Percentiles rank a stretch among this genome's conserved stretches.
phyloP scores from a whole-genome alignment of 1,140 invertebrate species.

The Cepaea nemoralis region DNA sequence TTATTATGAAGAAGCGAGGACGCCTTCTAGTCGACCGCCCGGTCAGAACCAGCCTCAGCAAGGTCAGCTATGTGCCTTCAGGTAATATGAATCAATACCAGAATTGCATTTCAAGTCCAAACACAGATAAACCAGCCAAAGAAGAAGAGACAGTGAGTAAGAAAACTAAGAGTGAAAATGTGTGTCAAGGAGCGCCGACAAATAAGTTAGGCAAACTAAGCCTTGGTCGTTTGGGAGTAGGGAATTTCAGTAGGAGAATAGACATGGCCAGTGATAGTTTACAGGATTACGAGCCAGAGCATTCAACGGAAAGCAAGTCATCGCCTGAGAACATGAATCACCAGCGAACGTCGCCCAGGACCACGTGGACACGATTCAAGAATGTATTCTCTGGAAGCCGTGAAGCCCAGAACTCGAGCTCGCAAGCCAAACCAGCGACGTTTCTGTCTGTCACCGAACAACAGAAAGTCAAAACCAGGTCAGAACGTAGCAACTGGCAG shows the following conservation, averaged over 20 bases:
- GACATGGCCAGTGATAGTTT: slow-evolving; percentile 12
- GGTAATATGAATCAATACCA: slow-evolving; percentile 33
- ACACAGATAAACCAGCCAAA: not conserved
- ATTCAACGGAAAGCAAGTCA: not conserved
- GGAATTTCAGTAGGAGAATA: slow-evolving; percentile 32
- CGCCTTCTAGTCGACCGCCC: not conserved
- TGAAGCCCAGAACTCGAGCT: not conserved
- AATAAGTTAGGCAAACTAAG: slow-evolving; percentile 11
- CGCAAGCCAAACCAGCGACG: not conserved
- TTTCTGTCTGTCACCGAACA: not conserved
- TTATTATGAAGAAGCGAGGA: slow-evolving; percentile 18
- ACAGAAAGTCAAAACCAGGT: too few species aligned
- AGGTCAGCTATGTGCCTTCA: slow-evolving; percentile 34
- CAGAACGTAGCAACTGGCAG: slow-evolving; percentile 1
- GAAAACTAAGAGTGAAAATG: not conserved
- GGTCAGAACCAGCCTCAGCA: slow-evolving; percentile 13
- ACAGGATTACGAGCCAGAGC: slow-evolving; percentile 1
- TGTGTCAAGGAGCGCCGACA: not conserved
- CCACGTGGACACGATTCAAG: slow-evolving; percentile 28
- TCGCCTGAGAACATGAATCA: not conserved
- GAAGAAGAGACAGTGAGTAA: not conserved
- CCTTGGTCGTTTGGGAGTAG: slow-evolving; percentile 16
- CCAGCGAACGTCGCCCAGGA: not conserved
- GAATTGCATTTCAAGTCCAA: slow-evolving; percentile 16
- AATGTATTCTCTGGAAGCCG: slow-evolving; percentile 34